A percentile compares a stretch with the other conserved stretches of the same genome.
These are phyloP conservation scores for Nematopogon swammerdamellus DNA, from an alignment of 2,888 invertebrate genomes.

Conservation along the genomic window DNA sequence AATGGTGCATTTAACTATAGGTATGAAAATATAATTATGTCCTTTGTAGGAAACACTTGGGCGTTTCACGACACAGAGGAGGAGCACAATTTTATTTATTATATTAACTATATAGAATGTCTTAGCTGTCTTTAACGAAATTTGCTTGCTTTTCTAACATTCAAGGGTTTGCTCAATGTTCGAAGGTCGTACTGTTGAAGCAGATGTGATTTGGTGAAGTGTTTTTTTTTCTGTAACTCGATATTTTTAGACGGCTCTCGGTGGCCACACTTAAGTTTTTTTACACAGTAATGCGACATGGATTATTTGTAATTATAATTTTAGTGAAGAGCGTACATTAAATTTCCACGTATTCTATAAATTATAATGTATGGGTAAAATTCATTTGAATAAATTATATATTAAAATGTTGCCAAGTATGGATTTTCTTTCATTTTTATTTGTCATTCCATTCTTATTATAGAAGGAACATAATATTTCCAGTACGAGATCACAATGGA, in stretches of 20 bases:
- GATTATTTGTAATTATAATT: conserved; percentile 54
- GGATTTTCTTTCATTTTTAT: conserved; percentile 29
- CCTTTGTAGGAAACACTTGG: background rate
- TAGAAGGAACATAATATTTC: no score
- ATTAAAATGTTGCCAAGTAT: conserved; percentile 55
- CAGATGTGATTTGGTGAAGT: background rate
- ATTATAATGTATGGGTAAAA: conserved; percentile 53
- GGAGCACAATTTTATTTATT: background rate
- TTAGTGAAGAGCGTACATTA: conserved; percentile 48
- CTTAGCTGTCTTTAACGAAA: background rate
- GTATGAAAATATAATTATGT: conserved; percentile 19
- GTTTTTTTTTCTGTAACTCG: background rate
- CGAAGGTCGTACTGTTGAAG: background rate
- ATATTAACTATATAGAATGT: background rate
- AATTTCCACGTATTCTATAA: conserved; percentile 50
- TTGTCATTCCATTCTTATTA: background rate
- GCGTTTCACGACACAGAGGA: background rate
- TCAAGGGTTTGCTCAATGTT: background rate
- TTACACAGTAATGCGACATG: conserved; percentile 40
- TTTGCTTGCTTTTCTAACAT: background rate
- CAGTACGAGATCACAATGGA: no score
- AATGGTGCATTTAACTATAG: conserved; percentile 54
- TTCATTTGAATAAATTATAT: conserved; percentile 59
- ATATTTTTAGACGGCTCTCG: background rate
- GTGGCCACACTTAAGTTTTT: conserved; percentile 14